Percentiles rank a stretch among this genome's conserved stretches.
Conservation (phyloP, 1,140 invertebrate species). For the Caenorhabditis latens region DNA sequence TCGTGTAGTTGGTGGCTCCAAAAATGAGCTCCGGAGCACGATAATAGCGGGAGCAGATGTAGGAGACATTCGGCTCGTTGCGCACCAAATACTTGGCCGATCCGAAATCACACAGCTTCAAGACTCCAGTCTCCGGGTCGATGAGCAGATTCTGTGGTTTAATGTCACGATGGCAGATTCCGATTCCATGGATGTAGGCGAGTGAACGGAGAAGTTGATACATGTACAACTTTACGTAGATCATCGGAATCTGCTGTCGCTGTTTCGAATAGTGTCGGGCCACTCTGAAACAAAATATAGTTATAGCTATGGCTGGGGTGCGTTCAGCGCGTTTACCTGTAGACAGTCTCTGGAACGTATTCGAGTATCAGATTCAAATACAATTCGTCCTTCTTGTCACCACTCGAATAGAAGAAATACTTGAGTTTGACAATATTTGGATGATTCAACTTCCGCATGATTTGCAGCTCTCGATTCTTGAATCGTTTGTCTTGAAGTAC, state of each 20-base stretch:
- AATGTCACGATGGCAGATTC: conserved; percentile 99
- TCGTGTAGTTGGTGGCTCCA: conserved; percentile 99
- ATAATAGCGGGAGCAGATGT: conserved; percentile 97
- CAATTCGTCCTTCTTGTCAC: conserved; percentile 96
- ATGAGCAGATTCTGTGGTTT: conserved; percentile 98
- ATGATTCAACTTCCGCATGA: conserved; percentile 64
- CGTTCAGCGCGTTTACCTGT: conserved; percentile 78
- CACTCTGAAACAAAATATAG: conserved; percentile 83
- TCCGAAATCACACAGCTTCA: conserved; percentile 99
- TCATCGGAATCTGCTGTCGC: conserved; percentile 98
- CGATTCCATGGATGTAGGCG: conserved; percentile 97
- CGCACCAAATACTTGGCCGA: conserved; percentile 94
- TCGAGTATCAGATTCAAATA: conserved; percentile 99
- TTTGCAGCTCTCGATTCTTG: conserved; percentile 93
- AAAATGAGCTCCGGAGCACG: conserved; percentile 96
- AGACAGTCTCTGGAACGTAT: conserved; percentile 99
- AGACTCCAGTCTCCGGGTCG: conserved; percentile 94
- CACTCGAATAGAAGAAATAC: conserved; percentile 69
- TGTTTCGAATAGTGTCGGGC: conserved; percentile 96
- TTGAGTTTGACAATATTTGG: conserved; percentile 71
- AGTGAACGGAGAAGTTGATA: conserved; percentile 91
- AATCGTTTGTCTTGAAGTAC: conserved; percentile 95
- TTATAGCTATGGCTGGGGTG: too few species aligned
- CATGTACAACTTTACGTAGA: conserved; percentile 93
- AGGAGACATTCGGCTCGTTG: conserved; percentile 99